These are phyloP conservation scores for Hyppa rectilinea DNA, from an alignment of 2,888 invertebrate species.

Conservation along the genomic window DNA sequence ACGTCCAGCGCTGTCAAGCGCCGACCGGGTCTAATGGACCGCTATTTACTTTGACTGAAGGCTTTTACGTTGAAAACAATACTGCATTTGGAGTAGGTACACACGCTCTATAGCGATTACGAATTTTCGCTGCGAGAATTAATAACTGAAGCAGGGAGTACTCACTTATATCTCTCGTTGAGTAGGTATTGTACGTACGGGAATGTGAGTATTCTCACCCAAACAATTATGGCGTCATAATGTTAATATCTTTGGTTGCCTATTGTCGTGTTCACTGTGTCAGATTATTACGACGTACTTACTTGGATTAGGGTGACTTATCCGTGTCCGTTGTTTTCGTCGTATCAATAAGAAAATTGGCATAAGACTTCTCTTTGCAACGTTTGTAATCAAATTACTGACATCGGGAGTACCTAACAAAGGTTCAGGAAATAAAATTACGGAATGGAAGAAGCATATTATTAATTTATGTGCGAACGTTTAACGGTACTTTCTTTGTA, in stretches of 20 bases:
- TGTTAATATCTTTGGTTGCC: constrained; percentile 26
- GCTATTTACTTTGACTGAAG: constrained; percentile 81
- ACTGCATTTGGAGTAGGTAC: constrained; percentile 62
- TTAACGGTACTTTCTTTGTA: constrained; percentile 21
- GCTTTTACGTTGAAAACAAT: constrained; percentile 76
- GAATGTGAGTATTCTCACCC: constrained; percentile 11
- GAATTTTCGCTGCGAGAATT: constrained; percentile 57
- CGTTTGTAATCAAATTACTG: constrained; percentile 48
- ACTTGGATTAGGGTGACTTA: constrained; percentile 17
- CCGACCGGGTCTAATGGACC: constrained; percentile 82
- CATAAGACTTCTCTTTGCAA: constrained; percentile 30
- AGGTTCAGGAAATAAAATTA: constrained; percentile 40
- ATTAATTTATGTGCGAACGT: constrained; percentile 23
- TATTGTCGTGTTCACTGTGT: constrained; percentile 6
- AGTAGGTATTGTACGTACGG: constrained; percentile 14
- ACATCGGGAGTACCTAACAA: constrained; percentile 21
- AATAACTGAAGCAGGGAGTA: background rate
- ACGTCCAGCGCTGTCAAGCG: constrained; percentile 80
- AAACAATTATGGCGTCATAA: constrained; percentile 16
- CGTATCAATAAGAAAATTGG: constrained; percentile 28
- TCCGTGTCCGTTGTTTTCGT: constrained; percentile 32
- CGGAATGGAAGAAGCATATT: constrained; percentile 14
- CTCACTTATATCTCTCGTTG: constrained; percentile 19
- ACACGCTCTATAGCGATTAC: constrained; percentile 56
- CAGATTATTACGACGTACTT: constrained; percentile 21